phyloP scores from a whole-genome alignment of 2,797 vertebrate genomes.

The Varecia variegata region DNA sequence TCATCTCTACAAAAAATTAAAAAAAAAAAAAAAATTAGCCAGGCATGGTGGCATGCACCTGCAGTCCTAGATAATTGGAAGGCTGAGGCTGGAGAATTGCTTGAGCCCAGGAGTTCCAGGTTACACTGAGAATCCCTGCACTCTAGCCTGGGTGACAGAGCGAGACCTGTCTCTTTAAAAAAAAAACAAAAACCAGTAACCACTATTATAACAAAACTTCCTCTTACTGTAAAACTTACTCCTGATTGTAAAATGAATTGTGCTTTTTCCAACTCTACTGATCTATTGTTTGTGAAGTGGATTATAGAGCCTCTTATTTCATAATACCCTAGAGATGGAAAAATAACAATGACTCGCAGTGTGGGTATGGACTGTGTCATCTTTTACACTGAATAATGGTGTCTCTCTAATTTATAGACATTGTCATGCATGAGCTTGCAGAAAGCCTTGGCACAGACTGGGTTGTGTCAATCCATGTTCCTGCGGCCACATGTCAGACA shows the following conservation, averaged over 20 bases:
- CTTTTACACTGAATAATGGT: not conserved
- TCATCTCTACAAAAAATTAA: not conserved
- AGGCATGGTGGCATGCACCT: not conserved
- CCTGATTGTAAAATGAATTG: not conserved
- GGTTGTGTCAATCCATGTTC: not conserved
- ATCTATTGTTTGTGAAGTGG: not conserved
- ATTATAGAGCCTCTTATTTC: not conserved
- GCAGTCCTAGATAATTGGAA: not conserved
- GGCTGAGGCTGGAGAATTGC: not conserved
- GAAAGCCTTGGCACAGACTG: not conserved
- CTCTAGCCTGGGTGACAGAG: not conserved
- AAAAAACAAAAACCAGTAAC: not conserved
- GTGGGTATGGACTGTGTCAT: not conserved
- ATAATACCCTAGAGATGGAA: not conserved
- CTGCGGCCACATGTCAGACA: not conserved
- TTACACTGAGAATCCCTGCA: not conserved
- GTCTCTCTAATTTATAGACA: not conserved
- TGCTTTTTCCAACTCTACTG: not conserved
- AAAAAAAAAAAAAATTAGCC: not conserved
- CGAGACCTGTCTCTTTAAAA: not conserved
- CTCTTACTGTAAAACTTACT: not conserved
- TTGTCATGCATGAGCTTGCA: not conserved
- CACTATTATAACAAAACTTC: not conserved
- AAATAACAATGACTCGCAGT: not conserved
- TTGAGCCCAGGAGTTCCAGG: not conserved